Conservation (phyloP, 2,797 vertebrate species). For the Hapalemur alaotrensis region DNA sequence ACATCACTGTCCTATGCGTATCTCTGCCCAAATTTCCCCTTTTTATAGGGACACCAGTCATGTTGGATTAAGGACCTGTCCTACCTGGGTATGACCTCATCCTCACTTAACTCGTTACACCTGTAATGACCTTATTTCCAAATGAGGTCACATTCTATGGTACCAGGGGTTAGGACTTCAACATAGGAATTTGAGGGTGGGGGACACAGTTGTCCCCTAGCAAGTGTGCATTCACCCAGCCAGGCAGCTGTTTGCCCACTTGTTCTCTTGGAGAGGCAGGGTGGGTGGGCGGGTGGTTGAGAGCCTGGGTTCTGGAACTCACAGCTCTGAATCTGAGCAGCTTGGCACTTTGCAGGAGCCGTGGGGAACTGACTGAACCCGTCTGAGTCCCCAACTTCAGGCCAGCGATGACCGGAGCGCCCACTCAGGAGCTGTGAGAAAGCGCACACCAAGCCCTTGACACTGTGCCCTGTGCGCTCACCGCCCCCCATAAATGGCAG, state of each 20-base stretch:
- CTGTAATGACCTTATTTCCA: neutral
- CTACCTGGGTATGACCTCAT: neutral
- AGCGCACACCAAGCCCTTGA: neutral
- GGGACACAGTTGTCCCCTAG: neutral
- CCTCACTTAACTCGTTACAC: no score
- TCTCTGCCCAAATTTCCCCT: neutral
- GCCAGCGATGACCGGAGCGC: rapidly evolving
- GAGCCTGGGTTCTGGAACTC: neutral
- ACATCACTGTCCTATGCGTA: rapidly evolving
- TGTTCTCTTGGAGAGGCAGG: rapidly evolving
- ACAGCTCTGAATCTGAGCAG: neutral
- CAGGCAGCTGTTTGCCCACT: neutral
- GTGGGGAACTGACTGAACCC: neutral
- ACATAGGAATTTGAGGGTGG: neutral
- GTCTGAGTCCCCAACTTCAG: neutral
- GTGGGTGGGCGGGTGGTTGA: neutral
- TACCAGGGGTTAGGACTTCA: neutral
- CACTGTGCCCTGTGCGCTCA: rapidly evolving
- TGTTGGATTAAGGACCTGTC: neutral
- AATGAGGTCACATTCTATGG: neutral
- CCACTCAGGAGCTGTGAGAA: neutral
- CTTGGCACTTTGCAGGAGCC: neutral
- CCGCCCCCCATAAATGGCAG: neutral
- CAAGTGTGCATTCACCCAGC: neutral
- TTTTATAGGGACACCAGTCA: neutral